Base-by-base conservation (phyloP, 1,140 invertebrate species). In the Zophobas morio region DNA sequence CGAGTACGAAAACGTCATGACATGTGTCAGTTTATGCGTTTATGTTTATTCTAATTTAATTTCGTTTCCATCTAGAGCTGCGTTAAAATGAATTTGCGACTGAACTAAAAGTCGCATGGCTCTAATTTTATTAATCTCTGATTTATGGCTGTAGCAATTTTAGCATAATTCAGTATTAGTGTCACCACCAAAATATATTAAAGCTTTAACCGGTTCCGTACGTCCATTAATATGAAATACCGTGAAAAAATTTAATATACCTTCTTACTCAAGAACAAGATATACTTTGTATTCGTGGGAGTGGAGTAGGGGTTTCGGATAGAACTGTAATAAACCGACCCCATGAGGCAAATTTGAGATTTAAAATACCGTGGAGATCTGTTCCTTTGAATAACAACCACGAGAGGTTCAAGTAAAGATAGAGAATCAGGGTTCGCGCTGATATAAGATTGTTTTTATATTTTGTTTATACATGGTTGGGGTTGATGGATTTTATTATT, bases 311-410 rank as follows among this genome's bases (percentile, higher is more conserved):
- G 8, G 37, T 66, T 66, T 66, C 60, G 39, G 33, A 66, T 66
- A 40, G 60, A 37, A 32, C n/a, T 66, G 60, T 66, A 66, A 66
- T 66, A 66, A 66, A 66, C 60, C 37, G 60, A 66, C 60, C 60
- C 60, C 60, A 42, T 32, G 60, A 66, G 60, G 60, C 60, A 66
- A 66, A 66, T 66, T 66, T 66, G 60, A 66, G 39, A 66, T 66
- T 66, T 66, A 66, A 66, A 66, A 42, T 37, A 20, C 60, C 60
- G 39, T 66, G n/a, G 60, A 66, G 60, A 66, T 66, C 60, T 66
- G 60, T 66, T 66, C 39, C 39, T 66, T 66, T 66, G 60, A 66
- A 66, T 66, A 66, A 66, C 60, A 66, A 66, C 60, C 60, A 66
- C 60, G 39, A 20, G 39, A 66, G 60, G 60, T 66, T 37, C 42